Percentiles rank a stretch among this genome's conserved stretches.
These are phyloP conservation scores for Drosophila melanocephala DNA, from an alignment of 2,888 invertebrate species.

Conservation along the genomic window DNA sequence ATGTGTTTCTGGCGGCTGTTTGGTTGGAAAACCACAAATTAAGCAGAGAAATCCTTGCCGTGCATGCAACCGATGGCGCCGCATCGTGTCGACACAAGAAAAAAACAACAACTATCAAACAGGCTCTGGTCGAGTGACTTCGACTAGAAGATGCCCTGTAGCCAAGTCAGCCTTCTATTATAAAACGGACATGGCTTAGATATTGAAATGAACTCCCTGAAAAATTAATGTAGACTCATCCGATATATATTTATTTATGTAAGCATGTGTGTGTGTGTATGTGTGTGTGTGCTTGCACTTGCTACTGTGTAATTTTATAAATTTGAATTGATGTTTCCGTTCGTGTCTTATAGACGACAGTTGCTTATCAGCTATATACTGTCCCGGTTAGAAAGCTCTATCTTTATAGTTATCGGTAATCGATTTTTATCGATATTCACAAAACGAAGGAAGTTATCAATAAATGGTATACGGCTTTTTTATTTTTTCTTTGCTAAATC, in stretches of 20 bases:
- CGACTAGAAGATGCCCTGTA: constrained; percentile 6
- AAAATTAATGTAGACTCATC: too few species aligned
- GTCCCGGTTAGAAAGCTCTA: background rate
- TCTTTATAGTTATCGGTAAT: background rate
- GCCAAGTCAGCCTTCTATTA: background rate
- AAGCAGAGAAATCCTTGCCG: constrained; percentile 78
- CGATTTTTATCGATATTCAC: background rate
- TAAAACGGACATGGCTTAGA: background rate
- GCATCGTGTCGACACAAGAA: constrained; percentile 49
- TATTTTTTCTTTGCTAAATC: background rate
- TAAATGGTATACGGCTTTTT: background rate
- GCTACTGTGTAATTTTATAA: too few species aligned
- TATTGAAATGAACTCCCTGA: too few species aligned
- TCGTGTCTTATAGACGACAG: background rate
- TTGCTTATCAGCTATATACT: background rate
- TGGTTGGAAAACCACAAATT: constrained; percentile 80
- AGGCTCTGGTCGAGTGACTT: background rate
- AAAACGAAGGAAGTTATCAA: background rate
- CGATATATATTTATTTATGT: too few species aligned
- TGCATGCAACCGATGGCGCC: constrained; percentile 77
- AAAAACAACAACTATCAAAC: background rate
- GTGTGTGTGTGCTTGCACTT: too few species aligned
- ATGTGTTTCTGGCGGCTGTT: constrained; percentile 59
- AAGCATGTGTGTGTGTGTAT: too few species aligned
- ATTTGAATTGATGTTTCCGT: background rate